Conservation (phyloP, 2,797 vertebrate species). For the Coranthus polyacanthus region DNA sequence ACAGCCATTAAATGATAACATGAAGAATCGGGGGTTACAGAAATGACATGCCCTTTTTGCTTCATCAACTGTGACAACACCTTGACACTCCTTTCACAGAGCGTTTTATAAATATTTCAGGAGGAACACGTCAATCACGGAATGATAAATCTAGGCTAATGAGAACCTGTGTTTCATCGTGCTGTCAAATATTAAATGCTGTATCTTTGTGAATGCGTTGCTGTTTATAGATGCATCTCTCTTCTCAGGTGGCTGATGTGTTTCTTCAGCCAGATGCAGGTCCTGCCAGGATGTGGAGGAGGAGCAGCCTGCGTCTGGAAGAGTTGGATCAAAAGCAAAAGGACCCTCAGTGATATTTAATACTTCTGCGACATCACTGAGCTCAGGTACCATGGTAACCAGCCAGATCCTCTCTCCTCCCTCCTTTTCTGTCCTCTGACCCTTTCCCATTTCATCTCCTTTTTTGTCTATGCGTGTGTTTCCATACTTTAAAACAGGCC, state of each 20-base stretch:
- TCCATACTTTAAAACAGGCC: not conserved
- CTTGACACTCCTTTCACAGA: constrained; percentile 37
- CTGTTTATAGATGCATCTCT: constrained; percentile 12
- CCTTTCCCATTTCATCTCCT: constrained; percentile 19
- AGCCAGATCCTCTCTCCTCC: constrained; percentile 16
- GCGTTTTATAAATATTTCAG: constrained; percentile 54
- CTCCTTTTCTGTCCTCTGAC: not conserved
- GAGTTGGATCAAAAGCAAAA: constrained; percentile 67
- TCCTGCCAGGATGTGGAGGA: constrained; percentile 59
- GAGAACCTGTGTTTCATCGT: constrained; percentile 38
- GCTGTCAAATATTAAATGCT: constrained; percentile 21
- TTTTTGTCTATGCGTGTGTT: not conserved
- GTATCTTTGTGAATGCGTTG: constrained; percentile 16
- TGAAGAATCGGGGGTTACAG: constrained; percentile 2
- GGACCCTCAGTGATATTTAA: constrained; percentile 70
- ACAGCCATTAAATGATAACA: constrained; percentile 5
- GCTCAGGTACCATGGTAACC: constrained; percentile 74
- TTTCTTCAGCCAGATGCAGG: constrained; percentile 39
- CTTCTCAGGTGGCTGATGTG: constrained; percentile 22
- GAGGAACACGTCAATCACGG: constrained; percentile 37
- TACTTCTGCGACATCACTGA: constrained; percentile 52
- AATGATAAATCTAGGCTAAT: constrained; percentile 35
- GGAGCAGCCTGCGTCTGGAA: constrained; percentile 53
- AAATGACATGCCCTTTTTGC: constrained; percentile 16
- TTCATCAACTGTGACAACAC: constrained; percentile 24